Evolutionary conservation across 2,888 invertebrate species (phyloP), one percentile per base, ranked within the genome.

Genomic region (Pristionchus mayeri): DNA sequence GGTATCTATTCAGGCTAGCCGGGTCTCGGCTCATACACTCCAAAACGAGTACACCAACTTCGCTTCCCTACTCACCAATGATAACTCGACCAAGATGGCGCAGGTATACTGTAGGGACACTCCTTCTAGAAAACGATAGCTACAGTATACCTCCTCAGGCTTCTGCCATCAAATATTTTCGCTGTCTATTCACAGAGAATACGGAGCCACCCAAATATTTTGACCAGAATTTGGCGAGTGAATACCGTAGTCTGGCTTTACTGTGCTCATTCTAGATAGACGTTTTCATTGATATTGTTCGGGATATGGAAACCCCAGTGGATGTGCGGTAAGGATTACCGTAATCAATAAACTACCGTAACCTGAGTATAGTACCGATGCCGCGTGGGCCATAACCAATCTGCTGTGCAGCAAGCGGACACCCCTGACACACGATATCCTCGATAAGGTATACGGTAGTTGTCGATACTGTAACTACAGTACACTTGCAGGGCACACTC

Each of bases 311-410:
- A 2, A n/a, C 18, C n/a, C 27, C 76, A 4, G 18, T 50, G 30
- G 76, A 78, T 30, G 24, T 50, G 11, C 71, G 71, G 71, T 71
- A 71, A n/a, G 13, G 40, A 16, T 71, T 63, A 37, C 63, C 63
- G 63, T 34, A 34, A 18, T 34, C 34, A 18, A 52, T 52, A 9
- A 21, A 52, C 21, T 11, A 71, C 24, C 71, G 63, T 34, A 44
- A 27, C 50, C 3, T 18, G 27, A 48, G 48, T 50, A 0, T 40
- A 60, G 75, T 16, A 54, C 54, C 9, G 84, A 84, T 16, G 50
- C 84, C 3, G 84, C 84, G 1, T 84, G 84, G 84, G 54, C 84
- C 21, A 48, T 84, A 4, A 84, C 84, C 6, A 84, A 84, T 75
- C 84, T 84, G 30, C 52, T 84, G 37, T 84, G 84, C 48, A 57